These are phyloP conservation scores for Sphaerophoria rueppellii DNA, from an alignment of 2,888 invertebrate genomes.

Conservation along the genomic window DNA sequence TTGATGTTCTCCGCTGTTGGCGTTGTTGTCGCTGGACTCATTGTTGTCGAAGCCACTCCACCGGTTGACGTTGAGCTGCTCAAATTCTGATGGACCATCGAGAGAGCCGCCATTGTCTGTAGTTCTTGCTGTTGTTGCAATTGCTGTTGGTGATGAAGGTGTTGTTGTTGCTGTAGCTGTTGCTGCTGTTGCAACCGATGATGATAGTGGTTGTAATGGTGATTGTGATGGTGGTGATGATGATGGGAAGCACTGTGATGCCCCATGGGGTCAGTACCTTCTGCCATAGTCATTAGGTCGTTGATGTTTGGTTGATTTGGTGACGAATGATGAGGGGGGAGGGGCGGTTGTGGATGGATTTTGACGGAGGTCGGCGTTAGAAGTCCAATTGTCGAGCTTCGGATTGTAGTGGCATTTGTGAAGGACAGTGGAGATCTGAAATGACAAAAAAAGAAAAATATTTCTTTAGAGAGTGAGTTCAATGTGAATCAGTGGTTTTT, in stretches of 20 bases:
- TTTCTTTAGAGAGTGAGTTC: constrained; percentile 5
- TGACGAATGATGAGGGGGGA: constrained; percentile 59
- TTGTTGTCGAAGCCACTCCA: constrained; percentile 47
- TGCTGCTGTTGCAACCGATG: constrained; percentile 76
- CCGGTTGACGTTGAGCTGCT: constrained; percentile 16
- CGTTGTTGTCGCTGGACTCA: constrained; percentile 62
- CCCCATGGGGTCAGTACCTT: constrained; percentile 86
- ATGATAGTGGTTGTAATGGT: constrained; percentile 73
- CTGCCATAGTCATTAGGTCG: constrained; percentile 89
- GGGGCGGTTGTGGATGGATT: constrained; percentile 19
- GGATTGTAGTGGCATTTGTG: constrained; percentile 39
- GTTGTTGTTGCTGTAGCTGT: constrained; percentile 75
- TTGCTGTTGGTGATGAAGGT: constrained; percentile 75
- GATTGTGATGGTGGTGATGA: constrained; percentile 80
- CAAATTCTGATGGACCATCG: constrained; percentile 64
- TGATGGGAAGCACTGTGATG: constrained; percentile 80
- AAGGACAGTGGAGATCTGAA: constrained; percentile 53
- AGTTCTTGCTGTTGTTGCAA: constrained; percentile 76
- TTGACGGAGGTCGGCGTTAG: background rate
- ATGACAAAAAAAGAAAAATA: constrained; percentile 18
- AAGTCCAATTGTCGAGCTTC: background rate
- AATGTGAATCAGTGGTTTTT: no score
- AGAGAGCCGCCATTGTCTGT: constrained; percentile 78
- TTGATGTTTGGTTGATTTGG: constrained; percentile 47
- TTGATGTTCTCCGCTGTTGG: constrained; percentile 80